Evolutionary conservation across 1,140 invertebrate genomes (phyloP).

Genomic region (Popillia japonica): DNA sequence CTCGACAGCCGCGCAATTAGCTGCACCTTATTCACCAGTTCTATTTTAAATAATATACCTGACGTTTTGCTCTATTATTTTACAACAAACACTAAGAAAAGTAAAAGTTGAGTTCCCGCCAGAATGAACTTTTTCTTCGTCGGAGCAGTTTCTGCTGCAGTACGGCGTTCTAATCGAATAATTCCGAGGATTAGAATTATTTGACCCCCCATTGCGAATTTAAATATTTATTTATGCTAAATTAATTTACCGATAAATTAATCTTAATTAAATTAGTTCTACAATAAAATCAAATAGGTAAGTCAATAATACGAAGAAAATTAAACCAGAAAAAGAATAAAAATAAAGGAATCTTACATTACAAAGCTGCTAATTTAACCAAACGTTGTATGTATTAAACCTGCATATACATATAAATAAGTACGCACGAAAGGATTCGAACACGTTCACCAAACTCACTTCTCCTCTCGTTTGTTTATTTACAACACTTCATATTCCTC

Average conservation of each 20-base stretch:
- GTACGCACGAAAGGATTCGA: neutral
- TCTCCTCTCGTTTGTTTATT: neutral
- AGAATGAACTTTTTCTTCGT: neutral
- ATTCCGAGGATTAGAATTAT: too few relatives aligned
- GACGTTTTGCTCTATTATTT: slow-evolving; percentile 18
- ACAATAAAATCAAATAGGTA: neutral
- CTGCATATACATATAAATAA: neutral
- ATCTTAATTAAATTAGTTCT: too few relatives aligned
- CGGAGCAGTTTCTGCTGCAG: neutral
- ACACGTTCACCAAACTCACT: slow-evolving; percentile 6
- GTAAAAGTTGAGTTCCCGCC: neutral
- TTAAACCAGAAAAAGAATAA: neutral
- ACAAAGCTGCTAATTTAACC: neutral
- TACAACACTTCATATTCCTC: neutral
- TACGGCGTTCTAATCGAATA: too few relatives aligned
- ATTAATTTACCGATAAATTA: too few relatives aligned
- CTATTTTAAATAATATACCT: neutral
- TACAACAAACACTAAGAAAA: slow-evolving; percentile 1
- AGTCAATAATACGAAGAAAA: too few relatives aligned
- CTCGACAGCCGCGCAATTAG: neutral
- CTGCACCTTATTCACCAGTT: slow-evolving; percentile 5
- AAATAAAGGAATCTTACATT: neutral
- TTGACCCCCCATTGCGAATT: too few relatives aligned
- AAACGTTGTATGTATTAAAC: neutral
- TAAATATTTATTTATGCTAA: too few relatives aligned